Percentiles rank a stretch among this genome's conserved stretches.
phyloP scores from a whole-genome alignment of 1,140 invertebrate species.

The Aphis gossypii region DNA sequence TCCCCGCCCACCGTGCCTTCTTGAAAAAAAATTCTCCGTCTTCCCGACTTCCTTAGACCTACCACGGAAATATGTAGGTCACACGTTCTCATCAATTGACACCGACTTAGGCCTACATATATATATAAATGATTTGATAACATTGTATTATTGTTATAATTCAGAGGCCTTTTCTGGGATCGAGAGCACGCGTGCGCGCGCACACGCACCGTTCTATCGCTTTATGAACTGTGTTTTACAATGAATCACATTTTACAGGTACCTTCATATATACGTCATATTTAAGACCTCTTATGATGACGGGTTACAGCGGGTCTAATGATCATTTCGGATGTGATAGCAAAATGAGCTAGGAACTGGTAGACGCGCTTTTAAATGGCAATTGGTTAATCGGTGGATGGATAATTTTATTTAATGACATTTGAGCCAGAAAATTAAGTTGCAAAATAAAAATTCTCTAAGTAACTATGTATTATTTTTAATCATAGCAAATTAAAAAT shows the following conservation, averaged over 20 bases:
- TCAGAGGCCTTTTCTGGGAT: conserved; percentile 52
- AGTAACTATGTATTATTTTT: not conserved
- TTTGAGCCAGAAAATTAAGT: not conserved
- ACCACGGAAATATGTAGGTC: conserved; percentile 31
- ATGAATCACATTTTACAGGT: not conserved
- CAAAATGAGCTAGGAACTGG: not conserved
- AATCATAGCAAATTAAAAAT: not conserved
- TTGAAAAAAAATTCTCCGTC: conserved; percentile 18
- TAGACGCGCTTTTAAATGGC: not conserved
- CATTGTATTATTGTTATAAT: conserved; percentile 42
- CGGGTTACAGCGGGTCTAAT: not conserved
- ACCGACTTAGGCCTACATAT: not conserved
- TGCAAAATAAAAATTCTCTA: not conserved
- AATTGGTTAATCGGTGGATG: not conserved
- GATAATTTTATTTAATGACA: not conserved
- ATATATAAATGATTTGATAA: conserved; percentile 39
- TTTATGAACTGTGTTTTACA: not conserved
- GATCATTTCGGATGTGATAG: not conserved
- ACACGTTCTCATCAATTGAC: conserved; percentile 51
- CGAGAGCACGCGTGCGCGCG: not conserved
- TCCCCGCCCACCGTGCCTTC: not conserved
- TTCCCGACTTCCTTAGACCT: conserved; percentile 24
- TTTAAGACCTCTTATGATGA: not conserved
- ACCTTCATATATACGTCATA: not conserved
- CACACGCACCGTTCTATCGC: not conserved